Percentiles rank a stretch among this genome's conserved stretches.
Evolutionary conservation across 2,113 vertebrate species (phyloP).

Genomic region (Lepus timidus): DNA sequence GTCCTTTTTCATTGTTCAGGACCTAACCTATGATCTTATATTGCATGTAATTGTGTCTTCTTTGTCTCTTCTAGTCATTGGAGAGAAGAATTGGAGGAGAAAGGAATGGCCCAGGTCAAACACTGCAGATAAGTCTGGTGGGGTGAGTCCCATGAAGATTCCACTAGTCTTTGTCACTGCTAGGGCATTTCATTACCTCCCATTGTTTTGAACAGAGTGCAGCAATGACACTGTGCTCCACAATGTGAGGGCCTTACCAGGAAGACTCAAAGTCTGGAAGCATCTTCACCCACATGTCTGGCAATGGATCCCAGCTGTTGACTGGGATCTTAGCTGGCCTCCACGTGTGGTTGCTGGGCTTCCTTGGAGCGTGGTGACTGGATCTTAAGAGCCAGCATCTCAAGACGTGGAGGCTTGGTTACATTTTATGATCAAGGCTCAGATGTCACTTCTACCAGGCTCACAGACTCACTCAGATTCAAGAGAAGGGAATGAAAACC

Average conservation of each 20-base stretch:
- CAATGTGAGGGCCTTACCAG: neutral
- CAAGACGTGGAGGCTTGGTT: neutral
- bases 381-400: neutral
- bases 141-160: neutral
- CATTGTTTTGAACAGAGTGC: neutral
- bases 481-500: neutral
- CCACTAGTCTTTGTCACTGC: neutral
- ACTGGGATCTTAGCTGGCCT: neutral
- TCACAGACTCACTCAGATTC: neutral
- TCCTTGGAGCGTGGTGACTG: neutral
- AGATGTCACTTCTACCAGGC: neutral
- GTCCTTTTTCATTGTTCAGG: neutral
- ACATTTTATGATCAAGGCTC: neutral
- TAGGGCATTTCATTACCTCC: neutral
- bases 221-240: neutral
- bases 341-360: neutral
- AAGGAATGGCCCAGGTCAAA: slow-evolving; percentile 9
- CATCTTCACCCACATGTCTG: neutral
- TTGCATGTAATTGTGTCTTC: neutral
- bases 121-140: neutral
- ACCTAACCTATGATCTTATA: slow-evolving; percentile 6
- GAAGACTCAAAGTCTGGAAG: neutral
- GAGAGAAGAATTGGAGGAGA: slow-evolving; percentile 15
- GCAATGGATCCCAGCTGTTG: neutral
- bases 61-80: slow-evolving; percentile 29